phyloP scores from a whole-genome alignment of 2,797 vertebrate genomes.

The Gymnothorax javanicus region DNA sequence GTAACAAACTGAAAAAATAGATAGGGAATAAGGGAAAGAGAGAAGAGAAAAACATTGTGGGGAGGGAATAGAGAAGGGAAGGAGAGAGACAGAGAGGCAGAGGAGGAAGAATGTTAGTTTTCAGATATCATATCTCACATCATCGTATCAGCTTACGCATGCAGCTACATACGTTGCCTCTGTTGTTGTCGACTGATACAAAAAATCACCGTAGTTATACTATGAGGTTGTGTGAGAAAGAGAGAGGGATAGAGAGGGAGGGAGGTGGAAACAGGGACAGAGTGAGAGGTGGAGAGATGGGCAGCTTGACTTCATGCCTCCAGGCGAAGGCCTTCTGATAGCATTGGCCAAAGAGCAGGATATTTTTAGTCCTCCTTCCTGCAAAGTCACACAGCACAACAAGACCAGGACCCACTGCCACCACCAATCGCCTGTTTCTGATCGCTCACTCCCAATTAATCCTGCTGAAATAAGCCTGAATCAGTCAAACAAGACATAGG shows the following conservation, averaged over 20 bases:
- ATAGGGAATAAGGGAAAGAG: not conserved
- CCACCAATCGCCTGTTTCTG: not conserved
- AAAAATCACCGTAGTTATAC: too few species aligned
- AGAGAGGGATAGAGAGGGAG: too few species aligned
- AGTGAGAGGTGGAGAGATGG: not conserved
- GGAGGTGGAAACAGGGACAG: too few species aligned
- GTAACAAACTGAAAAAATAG: not conserved
- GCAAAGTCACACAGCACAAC: not conserved
- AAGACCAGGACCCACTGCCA: not conserved
- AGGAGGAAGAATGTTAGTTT: too few species aligned
- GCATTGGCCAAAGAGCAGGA: not conserved
- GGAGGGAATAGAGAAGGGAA: too few species aligned
- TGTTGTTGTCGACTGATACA: too few species aligned
- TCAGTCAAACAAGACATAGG: not conserved
- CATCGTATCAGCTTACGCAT: too few species aligned
- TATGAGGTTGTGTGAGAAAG: too few species aligned
- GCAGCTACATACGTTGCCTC: too few species aligned
- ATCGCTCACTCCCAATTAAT: slow-evolving; percentile 20
- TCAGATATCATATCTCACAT: too few species aligned
- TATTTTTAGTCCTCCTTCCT: not conserved
- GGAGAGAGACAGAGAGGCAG: too few species aligned
- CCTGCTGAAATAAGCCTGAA: slow-evolving; percentile 10
- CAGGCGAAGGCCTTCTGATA: not conserved
- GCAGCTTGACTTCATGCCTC: not conserved
- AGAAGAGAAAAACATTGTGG: not conserved